phyloP scores from a whole-genome alignment of 2,113 vertebrate genomes.

The Oncorhynchus mykiss region DNA sequence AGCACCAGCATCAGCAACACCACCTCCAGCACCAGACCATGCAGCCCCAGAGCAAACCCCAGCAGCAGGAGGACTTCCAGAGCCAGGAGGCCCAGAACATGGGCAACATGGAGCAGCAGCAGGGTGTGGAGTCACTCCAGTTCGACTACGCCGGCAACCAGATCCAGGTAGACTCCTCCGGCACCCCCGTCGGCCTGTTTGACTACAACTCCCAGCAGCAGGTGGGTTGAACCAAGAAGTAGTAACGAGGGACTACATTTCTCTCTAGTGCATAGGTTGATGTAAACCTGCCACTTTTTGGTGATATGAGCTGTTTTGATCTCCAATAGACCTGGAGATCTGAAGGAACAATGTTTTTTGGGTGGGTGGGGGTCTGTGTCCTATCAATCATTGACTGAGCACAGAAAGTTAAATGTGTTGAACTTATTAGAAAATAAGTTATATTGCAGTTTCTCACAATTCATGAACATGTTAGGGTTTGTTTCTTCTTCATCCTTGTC shows the following conservation, averaged over 20 bases:
- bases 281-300: too few relatives aligned
- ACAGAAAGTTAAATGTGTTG: too few relatives aligned
- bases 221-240: conserved; percentile 71
- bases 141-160: conserved; percentile 97
- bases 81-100: conserved; percentile 90
- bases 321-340: too few relatives aligned
- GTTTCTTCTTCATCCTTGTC: too few relatives aligned
- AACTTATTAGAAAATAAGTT: too few relatives aligned
- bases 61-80: conserved; percentile 86
- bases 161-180: conserved; percentile 95
- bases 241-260: background rate
- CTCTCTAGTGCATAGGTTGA: background rate
- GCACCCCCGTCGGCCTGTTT: conserved; percentile 91
- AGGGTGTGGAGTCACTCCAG: conserved; percentile 91
- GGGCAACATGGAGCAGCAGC: conserved; percentile 95
- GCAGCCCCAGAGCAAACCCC: conserved; percentile 82
- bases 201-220: conserved; percentile 98
- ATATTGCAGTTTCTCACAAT: too few relatives aligned
- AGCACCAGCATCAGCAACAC: conserved; percentile 67
- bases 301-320: too few relatives aligned
- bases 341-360: too few relatives aligned
- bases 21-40: conserved; percentile 39
- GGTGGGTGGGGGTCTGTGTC: too few relatives aligned
- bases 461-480: too few relatives aligned
- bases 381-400: too few relatives aligned